Evolutionary conservation across 2,888 invertebrate species (phyloP).

Genomic region (Eupithecia dodoneata): DNA sequence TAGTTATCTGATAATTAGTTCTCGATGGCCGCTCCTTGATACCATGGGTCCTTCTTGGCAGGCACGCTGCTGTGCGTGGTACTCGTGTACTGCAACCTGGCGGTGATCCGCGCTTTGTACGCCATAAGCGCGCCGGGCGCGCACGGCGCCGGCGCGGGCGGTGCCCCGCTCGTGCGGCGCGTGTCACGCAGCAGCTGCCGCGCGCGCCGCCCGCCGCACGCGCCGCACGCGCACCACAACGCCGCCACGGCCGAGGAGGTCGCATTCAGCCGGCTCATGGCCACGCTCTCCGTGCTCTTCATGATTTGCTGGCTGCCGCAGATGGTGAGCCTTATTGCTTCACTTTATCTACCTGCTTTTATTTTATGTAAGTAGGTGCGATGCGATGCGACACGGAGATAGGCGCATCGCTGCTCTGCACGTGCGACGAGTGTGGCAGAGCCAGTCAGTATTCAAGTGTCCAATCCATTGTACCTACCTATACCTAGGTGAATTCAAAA

Average conservation of each 20-base stretch:
- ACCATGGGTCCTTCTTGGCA: constrained; percentile 56
- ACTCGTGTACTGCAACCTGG: constrained; percentile 92
- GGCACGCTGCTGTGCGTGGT: constrained; percentile 89
- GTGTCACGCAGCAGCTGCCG: constrained; percentile 70
- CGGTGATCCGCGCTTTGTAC: constrained; percentile 90
- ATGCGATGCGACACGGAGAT: no score
- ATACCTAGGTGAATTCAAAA: background rate
- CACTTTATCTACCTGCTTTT: background rate
- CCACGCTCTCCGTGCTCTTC: constrained; percentile 91
- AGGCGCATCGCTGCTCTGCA: background rate
- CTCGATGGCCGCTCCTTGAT: background rate
- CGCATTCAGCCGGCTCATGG: constrained; percentile 94
- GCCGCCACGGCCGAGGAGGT: constrained; percentile 91
- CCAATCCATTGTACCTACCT: background rate
- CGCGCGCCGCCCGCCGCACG: constrained; percentile 55
- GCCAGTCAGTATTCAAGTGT: background rate
- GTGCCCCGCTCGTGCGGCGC: constrained; percentile 65
- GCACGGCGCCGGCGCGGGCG: constrained; percentile 40
- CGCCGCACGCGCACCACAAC: constrained; percentile 61
- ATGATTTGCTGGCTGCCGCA: constrained; percentile 95
- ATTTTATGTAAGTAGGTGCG: no score
- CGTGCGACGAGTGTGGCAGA: background rate
- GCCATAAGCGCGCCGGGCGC: constrained; percentile 72
- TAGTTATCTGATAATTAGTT: no score
- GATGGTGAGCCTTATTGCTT: constrained; percentile 85